These are phyloP conservation scores for Diadema setosum DNA, from an alignment of 35 echinoderm and acorn worm species.

Conservation along the genomic window DNA sequence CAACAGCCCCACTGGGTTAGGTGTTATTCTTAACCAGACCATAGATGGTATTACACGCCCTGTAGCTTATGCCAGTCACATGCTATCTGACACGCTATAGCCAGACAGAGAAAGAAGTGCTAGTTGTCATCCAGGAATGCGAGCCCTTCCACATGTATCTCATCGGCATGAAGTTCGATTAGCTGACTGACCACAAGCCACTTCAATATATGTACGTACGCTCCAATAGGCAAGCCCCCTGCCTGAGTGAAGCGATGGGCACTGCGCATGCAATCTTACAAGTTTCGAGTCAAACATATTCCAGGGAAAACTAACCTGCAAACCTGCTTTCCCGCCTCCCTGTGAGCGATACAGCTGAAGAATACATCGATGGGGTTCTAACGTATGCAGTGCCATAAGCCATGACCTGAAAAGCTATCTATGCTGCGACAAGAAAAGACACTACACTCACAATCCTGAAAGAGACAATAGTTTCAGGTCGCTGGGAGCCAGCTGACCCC, in stretches of 20 bases:
- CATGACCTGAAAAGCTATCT: neutral
- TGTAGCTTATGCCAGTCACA: constrained; percentile 22
- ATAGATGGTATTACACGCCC: constrained; percentile 36
- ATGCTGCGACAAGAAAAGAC: constrained; percentile 11
- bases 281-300: neutral
- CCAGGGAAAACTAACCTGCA: neutral
- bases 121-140: constrained; percentile 4
- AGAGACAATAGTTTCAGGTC: neutral
- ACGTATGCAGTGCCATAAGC: constrained; percentile 26
- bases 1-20: constrained; percentile 40
- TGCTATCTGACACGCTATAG: neutral
- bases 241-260: constrained; percentile 24
- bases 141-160: constrained; percentile 33
- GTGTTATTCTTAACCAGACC: constrained; percentile 36
- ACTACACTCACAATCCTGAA: neutral
- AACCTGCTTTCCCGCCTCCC: constrained; percentile 12
- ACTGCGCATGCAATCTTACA: neutral
- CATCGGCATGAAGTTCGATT: neutral
- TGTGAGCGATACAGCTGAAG: neutral
- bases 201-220: neutral
- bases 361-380: neutral
- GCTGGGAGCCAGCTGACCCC: neutral
- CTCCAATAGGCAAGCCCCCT: neutral
- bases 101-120: constrained; percentile 39
- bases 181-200: constrained; percentile 39